A percentile compares a stretch with the other conserved stretches of the same genome.
These are phyloP conservation scores for Linnaemya tessellans DNA, from an alignment of 2,888 invertebrate species.

Conservation along the genomic window DNA sequence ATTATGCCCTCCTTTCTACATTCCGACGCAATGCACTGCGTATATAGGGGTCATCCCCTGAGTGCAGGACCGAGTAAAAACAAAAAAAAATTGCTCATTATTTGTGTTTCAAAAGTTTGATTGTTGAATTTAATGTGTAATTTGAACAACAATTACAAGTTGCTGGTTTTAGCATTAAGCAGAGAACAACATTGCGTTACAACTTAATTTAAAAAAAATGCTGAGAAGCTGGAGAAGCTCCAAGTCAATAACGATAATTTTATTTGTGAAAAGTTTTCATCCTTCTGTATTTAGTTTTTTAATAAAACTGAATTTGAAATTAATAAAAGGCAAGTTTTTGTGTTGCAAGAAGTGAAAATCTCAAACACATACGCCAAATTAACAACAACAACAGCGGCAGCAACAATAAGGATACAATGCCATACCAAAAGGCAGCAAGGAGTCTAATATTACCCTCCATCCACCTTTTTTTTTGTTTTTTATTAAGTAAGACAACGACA, in stretches of 20 bases:
- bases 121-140: no score
- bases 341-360: not conserved
- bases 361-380: not conserved
- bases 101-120: no score
- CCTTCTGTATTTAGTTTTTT: not conserved
- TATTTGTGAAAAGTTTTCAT: slow-evolving; percentile 32
- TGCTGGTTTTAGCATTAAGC: not conserved
- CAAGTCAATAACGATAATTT: slow-evolving; percentile 37
- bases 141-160: not conserved
- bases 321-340: not conserved
- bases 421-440: slow-evolving; percentile 8
- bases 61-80: no score
- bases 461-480: no score
- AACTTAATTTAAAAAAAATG: slow-evolving; percentile 43
- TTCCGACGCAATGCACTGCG: not conserved
- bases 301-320: not conserved
- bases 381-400: not conserved
- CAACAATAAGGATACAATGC: slow-evolving; percentile 14
- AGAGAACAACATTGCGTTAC: slow-evolving; percentile 21
- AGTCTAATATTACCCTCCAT: slow-evolving; percentile 24
- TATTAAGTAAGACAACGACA: slow-evolving; percentile 53
- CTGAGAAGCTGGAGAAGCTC: not conserved
- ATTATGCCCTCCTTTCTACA: no score
- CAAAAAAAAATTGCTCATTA: no score
- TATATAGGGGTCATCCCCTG: no score